phyloP scores from a whole-genome alignment of 2,888 invertebrate genomes.

The Cantharis rufa region DNA sequence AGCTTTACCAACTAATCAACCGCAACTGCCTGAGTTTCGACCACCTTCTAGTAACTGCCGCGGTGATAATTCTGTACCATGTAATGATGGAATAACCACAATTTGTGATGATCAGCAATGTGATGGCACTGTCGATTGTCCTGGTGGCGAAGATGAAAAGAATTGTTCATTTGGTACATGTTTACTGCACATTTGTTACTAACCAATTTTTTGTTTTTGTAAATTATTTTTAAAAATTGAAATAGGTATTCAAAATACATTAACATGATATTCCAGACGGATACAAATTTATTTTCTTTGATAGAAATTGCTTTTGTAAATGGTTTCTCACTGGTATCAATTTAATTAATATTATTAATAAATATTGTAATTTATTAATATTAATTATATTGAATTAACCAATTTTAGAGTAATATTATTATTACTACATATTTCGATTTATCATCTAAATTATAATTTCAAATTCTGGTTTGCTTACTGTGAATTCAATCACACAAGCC shows the following conservation, averaged over 20 bases:
- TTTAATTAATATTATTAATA: background rate
- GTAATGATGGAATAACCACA: constrained; percentile 57
- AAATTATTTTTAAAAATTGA: background rate
- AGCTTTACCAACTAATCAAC: background rate
- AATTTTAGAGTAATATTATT: background rate
- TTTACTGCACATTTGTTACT: constrained; percentile 13
- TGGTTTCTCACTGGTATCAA: background rate
- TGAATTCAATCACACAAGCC: background rate
- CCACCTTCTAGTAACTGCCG: constrained; percentile 52
- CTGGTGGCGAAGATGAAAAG: constrained; percentile 70
- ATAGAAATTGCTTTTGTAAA: background rate
- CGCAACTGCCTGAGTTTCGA: background rate
- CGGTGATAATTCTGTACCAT: constrained; percentile 60
- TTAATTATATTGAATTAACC: background rate
- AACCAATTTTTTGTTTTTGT: constrained; percentile 13
- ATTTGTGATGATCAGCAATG: constrained; percentile 66
- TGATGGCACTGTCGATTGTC: constrained; percentile 67
- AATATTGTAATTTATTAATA: too few species aligned
- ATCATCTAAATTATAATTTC: background rate
- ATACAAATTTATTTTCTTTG: background rate
- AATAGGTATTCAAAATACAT: background rate
- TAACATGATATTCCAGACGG: background rate
- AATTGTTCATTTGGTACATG: constrained; percentile 55
- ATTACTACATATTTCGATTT: too few species aligned
- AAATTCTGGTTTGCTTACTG: background rate